Conservation (phyloP, 2,797 vertebrate genomes). For the Cyprinodon diabolis region DNA sequence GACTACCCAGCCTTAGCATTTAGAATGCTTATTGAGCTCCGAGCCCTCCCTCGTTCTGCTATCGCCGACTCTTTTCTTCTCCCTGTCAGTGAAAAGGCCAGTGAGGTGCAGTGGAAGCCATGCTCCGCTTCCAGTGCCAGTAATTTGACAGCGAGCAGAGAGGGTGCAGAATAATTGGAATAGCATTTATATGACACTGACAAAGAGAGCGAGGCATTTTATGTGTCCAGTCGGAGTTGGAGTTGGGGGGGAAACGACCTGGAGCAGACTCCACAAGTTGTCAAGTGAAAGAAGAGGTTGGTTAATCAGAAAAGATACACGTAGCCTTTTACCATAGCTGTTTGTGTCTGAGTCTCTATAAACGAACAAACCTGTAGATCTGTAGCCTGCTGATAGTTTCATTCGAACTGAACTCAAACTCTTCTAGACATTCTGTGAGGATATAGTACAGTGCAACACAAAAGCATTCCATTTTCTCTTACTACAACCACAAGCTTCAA, state of each 20-base stretch:
- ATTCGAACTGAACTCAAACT: constrained; percentile 47
- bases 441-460: background rate
- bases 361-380: constrained; percentile 38
- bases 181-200: constrained; percentile 75
- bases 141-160: constrained; percentile 78
- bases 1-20: constrained; percentile 68
- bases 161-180: constrained; percentile 75
- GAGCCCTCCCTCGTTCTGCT: constrained; percentile 56
- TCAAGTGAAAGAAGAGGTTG: constrained; percentile 41
- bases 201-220: constrained; percentile 65
- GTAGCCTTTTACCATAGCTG: constrained; percentile 65
- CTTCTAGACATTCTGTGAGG: constrained; percentile 21
- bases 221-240: constrained; percentile 34
- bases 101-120: constrained; percentile 61
- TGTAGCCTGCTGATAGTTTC: constrained; percentile 35
- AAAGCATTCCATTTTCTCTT: background rate
- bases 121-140: constrained; percentile 58
- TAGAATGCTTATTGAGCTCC: constrained; percentile 69
- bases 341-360: constrained; percentile 47
- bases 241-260: constrained; percentile 15
- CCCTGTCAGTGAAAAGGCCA: constrained; percentile 72
- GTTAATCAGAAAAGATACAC: constrained; percentile 73
- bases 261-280: constrained; percentile 61
- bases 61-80: constrained; percentile 67
- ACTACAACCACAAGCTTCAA: background rate